These are phyloP conservation scores for Huso huso DNA, from an alignment of 2,797 vertebrate species.

Conservation along the genomic window DNA sequence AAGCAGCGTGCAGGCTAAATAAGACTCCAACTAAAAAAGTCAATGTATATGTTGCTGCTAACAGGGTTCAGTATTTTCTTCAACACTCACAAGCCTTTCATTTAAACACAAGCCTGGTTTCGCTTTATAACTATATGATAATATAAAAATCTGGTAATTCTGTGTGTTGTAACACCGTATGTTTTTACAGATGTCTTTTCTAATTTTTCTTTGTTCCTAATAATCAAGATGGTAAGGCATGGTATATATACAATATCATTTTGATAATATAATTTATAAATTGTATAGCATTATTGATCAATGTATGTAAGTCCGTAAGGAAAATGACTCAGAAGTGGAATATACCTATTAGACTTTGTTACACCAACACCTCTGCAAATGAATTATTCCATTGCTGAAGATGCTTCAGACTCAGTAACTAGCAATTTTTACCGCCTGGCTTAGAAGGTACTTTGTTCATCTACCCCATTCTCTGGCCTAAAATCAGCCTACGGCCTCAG, in stretches of 20 bases:
- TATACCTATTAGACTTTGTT: slow-evolving; percentile 39
- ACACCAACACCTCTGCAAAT: slow-evolving; percentile 52
- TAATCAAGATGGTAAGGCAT: slow-evolving; percentile 26
- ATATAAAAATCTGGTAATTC: too few species aligned
- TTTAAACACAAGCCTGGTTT: slow-evolving; percentile 35
- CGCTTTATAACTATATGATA: too few species aligned
- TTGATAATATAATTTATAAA: not conserved
- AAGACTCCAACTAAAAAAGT: too few species aligned
- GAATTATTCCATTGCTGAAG: slow-evolving; percentile 51
- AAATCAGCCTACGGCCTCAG: slow-evolving; percentile 78
- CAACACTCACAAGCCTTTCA: not conserved
- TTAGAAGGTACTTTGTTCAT: slow-evolving; percentile 80
- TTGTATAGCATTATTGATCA: slow-evolving; percentile 8
- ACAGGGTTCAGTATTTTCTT: too few species aligned
- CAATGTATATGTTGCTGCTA: too few species aligned
- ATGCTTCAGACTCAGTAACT: slow-evolving; percentile 60
- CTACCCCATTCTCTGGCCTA: slow-evolving; percentile 83
- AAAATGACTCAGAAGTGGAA: slow-evolving; percentile 3
- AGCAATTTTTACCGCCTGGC: slow-evolving; percentile 72
- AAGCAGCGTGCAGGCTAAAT: not conserved
- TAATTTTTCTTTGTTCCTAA: not conserved
- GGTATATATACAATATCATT: not conserved
- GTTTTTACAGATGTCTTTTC: too few species aligned
- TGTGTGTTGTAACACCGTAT: too few species aligned
- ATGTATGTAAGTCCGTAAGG: slow-evolving; percentile 8